These are phyloP conservation scores for Cerceris rybyensis DNA, from an alignment of 2,888 invertebrate species.

Conservation along the genomic window DNA sequence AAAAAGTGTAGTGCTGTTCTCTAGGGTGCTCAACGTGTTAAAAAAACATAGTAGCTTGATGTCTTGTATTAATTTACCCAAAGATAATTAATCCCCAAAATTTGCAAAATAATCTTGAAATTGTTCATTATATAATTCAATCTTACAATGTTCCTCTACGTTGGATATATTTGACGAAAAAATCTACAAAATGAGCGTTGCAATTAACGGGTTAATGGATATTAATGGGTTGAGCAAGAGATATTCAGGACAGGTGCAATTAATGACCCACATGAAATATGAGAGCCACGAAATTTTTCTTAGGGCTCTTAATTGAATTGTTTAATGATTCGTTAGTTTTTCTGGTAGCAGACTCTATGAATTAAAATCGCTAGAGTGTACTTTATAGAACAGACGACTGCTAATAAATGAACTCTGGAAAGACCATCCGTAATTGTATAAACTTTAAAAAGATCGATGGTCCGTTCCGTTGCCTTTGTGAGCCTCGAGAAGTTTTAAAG, in stretches of 20 bases:
- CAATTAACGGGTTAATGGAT: too few species aligned
- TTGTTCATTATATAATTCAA: too few species aligned
- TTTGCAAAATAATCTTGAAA: too few species aligned
- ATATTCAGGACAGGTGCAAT: neutral
- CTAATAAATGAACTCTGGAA: constrained; percentile 12
- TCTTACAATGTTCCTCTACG: too few species aligned
- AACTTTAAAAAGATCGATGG: constrained; percentile 28
- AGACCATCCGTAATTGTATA: constrained; percentile 25
- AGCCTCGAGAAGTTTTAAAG: constrained; percentile 22
- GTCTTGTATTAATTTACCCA: too few species aligned
- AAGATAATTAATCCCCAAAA: too few species aligned
- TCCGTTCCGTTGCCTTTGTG: neutral
- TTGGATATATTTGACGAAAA: too few species aligned
- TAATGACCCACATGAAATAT: neutral
- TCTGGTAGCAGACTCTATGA: constrained; percentile 26
- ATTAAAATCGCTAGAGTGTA: constrained; percentile 27
- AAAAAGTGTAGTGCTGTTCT: too few species aligned
- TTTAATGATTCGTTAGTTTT: neutral
- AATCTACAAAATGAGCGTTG: too few species aligned
- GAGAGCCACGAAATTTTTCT: neutral
- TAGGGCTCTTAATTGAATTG: neutral
- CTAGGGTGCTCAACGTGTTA: too few species aligned
- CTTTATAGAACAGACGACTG: constrained; percentile 10
- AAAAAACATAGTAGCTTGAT: too few species aligned
- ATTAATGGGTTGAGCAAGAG: neutral